Conservation (phyloP, 2,888 invertebrate genomes). For the Sceliomorpha sp. region DNA sequence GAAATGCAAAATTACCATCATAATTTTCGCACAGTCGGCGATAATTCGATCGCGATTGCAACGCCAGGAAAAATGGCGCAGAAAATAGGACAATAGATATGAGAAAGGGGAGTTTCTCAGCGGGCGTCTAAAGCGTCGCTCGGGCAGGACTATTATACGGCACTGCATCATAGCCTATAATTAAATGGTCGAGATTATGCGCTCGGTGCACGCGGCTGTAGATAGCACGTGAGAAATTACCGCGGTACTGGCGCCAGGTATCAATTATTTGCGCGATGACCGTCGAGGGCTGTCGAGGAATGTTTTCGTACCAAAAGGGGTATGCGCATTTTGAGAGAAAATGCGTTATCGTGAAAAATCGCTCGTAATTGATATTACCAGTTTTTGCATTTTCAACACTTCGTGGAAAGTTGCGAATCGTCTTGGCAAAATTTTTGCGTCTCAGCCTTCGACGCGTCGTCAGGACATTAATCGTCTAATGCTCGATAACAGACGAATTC, state of each 20-base stretch:
- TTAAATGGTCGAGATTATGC: conserved; percentile 13
- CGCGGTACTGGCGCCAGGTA: conserved; percentile 9
- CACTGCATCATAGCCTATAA: conserved; percentile 10
- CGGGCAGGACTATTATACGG: conserved; percentile 11
- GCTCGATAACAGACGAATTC: too few relatives aligned
- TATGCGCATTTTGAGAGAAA: conserved; percentile 2
- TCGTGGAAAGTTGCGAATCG: neutral
- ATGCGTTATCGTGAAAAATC: conserved; percentile 5
- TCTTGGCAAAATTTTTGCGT: too few relatives aligned
- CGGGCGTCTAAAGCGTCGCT: conserved; percentile 12
- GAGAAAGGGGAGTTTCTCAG: neutral
- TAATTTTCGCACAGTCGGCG: too few relatives aligned
- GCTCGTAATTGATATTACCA: conserved; percentile 9
- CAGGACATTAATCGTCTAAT: too few relatives aligned
- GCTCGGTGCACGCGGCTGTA: conserved; percentile 5
- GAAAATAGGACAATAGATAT: conserved; percentile 6
- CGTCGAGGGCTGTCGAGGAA: conserved; percentile 13
- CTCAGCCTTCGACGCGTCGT: too few relatives aligned
- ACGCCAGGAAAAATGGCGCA: too few relatives aligned
- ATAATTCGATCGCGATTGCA: too few relatives aligned
- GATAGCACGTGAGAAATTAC: conserved; percentile 7
- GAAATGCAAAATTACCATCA: too few relatives aligned
- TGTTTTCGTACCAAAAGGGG: conserved; percentile 5
- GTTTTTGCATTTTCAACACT: conserved; percentile 2
- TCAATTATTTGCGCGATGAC: conserved; percentile 13